Base-by-base conservation (phyloP, 2,888 invertebrate genomes). In the Neoscelio sp. region DNA sequence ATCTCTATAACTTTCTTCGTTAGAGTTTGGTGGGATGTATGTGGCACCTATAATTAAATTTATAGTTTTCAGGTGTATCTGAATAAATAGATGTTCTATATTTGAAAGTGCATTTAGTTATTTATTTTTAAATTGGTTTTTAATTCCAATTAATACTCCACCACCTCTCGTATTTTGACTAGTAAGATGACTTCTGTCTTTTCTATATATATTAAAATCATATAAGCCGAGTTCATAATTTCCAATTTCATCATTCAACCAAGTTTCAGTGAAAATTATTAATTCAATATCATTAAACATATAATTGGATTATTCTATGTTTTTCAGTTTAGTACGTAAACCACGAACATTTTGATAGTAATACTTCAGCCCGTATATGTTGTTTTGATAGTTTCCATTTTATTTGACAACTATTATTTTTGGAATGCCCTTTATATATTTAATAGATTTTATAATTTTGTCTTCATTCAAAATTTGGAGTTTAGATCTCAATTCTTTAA, bases 31-130 rank as follows among this genome's bases (percentile, higher is more conserved):
- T 0, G 44, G 54, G 10, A 67, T 17, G 17, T 67, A 67, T 0
- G 46, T 1, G 1, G 18, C 1, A 23, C 50, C 10, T 1, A 65
- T 10, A 23, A 50, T 40, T 2, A 52, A 12, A 8, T 52, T 42
- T 1, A 28, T 2, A 1, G 40, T 8, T 7, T 2, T 6, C 2
- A n/a, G 5, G 0, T 5, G 18, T 20, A 65, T 4, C 12, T 20
- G 18, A 7, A 52, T 4, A 52, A 65, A 65, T n/a, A 65, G 1
- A 30, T 65, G 65, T 38, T 65, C 65, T 1, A 52, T 52, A 52
- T 1, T 12, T 20, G 50, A 6, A n/a, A n/a, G n/a, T n/a, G 5
- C 5, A 0, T 17, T 6, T 10, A 50, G 12, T 12, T 15, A 8
- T 7, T 2, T 6, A 26, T 18, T 20, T 20, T 42, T 17, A 30